Percentiles rank a stretch among this genome's conserved stretches.
Conservation (phyloP, 2,797 vertebrate species). For the Garrulus glandarius region DNA sequence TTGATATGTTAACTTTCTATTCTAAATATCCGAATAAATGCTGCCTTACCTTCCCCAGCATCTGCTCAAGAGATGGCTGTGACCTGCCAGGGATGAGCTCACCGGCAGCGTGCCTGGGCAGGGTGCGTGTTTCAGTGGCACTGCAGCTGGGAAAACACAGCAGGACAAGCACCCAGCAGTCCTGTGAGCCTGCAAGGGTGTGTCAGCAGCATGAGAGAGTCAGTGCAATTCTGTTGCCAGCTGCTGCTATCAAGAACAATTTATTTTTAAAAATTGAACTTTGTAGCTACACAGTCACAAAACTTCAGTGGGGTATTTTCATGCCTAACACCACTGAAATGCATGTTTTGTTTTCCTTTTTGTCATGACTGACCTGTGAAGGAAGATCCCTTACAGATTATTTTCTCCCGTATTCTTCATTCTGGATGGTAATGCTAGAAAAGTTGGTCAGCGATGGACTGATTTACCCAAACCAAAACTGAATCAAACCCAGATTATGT, state of each 20-base stretch:
- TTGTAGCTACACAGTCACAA: not conserved
- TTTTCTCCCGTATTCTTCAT: constrained; percentile 15
- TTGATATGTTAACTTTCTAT: not conserved
- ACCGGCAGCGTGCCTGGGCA: not conserved
- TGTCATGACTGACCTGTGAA: not conserved
- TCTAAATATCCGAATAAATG: not conserved
- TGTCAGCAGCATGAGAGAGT: not conserved
- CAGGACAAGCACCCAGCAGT: not conserved
- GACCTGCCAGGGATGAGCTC: not conserved
- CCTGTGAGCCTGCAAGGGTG: not conserved
- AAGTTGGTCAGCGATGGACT: not conserved
- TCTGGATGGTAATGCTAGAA: not conserved
- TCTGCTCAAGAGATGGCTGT: not conserved
- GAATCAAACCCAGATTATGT: constrained; percentile 8
- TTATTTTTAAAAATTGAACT: not conserved
- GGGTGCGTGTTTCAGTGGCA: not conserved
- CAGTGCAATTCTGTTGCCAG: not conserved
- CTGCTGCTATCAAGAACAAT: not conserved
- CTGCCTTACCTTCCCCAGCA: not conserved
- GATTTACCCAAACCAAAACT: not conserved
- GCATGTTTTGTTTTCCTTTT: accelerated
- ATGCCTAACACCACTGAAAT: not conserved
- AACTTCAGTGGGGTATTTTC: not conserved
- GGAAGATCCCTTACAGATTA: not conserved
- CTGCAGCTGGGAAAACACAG: not conserved